phyloP scores from a whole-genome alignment of 2,113 vertebrate species.

The Eonycteris spelaea region DNA sequence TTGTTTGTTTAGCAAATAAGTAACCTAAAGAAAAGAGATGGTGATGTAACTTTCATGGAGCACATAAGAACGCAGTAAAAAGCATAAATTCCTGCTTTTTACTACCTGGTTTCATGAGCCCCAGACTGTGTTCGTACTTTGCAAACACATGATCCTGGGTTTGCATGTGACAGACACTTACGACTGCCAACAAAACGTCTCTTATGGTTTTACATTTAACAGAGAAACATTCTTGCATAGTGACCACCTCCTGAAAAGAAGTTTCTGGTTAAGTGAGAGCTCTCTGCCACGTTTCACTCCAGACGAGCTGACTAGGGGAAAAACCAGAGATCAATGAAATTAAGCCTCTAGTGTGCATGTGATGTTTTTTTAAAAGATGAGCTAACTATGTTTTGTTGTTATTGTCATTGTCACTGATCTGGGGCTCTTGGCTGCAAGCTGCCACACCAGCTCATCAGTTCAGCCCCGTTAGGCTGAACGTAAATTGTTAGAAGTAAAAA shows the following conservation, averaged over 20 bases:
- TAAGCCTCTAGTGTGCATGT: background rate
- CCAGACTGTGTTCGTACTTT: background rate
- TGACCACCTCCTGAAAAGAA: background rate
- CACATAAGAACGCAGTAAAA: background rate
- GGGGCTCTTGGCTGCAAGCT: background rate
- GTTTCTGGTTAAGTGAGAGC: background rate
- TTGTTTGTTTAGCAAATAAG: background rate
- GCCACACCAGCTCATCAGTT: background rate
- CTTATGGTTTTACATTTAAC: background rate
- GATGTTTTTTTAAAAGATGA: background rate
- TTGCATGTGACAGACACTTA: background rate
- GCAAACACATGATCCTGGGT: background rate
- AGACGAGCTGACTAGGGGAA: background rate
- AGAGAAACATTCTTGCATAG: background rate
- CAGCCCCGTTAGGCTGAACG: accelerated
- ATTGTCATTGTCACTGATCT: background rate
- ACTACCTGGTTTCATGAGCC: background rate
- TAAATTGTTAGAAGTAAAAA: background rate
- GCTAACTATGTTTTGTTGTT: background rate
- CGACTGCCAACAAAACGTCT: background rate
- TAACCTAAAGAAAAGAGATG: background rate
- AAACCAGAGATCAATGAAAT: background rate
- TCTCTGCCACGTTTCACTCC: background rate
- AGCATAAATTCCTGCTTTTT: background rate
- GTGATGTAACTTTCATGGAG: background rate